phyloP scores from a whole-genome alignment of 2,888 invertebrate species.

The Pilophorus perplexus region DNA sequence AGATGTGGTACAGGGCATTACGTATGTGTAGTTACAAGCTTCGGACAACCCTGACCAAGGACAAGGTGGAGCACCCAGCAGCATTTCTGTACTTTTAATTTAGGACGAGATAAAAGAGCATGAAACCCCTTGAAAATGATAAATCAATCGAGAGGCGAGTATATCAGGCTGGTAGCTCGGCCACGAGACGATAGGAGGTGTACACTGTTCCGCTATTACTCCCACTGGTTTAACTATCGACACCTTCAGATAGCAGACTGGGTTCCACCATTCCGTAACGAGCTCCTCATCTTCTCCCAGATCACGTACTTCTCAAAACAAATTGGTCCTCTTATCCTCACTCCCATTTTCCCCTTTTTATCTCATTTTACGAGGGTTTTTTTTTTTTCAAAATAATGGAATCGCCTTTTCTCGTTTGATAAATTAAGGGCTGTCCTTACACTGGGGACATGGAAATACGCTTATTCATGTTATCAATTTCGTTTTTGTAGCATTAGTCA shows the following conservation, averaged over 20 bases:
- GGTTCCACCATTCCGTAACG: slow-evolving; percentile 14
- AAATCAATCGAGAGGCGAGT: slow-evolving; percentile 22
- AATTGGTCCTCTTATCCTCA: slow-evolving; percentile 38
- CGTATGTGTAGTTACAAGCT: too few species aligned
- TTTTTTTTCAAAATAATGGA: slow-evolving; percentile 27
- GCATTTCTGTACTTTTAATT: slow-evolving; percentile 30
- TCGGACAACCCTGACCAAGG: background rate
- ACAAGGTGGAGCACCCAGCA: slow-evolving; percentile 21
- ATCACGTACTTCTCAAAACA: slow-evolving; percentile 38
- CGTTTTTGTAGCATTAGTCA: too few species aligned
- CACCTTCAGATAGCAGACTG: slow-evolving; percentile 23
- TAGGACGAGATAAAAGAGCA: slow-evolving; percentile 20
- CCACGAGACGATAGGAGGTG: too few species aligned
- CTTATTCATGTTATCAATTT: background rate
- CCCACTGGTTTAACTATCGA: slow-evolving; percentile 32
- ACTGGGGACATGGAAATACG: background rate
- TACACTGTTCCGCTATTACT: slow-evolving; percentile 30
- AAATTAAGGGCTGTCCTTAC: slow-evolving; percentile 16
- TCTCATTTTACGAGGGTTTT: slow-evolving; percentile 19
- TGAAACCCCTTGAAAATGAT: background rate
- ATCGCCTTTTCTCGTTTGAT: slow-evolving; percentile 24
- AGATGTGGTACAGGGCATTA: too few species aligned
- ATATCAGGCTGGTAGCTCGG: slow-evolving; percentile 25
- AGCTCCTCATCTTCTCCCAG: slow-evolving; percentile 30
- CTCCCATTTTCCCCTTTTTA: slow-evolving; percentile 29